A percentile compares a stretch with the other conserved stretches of the same genome.
Conservation (phyloP, 2,888 invertebrate species). For the Himalopsyche kuldschensis region DNA sequence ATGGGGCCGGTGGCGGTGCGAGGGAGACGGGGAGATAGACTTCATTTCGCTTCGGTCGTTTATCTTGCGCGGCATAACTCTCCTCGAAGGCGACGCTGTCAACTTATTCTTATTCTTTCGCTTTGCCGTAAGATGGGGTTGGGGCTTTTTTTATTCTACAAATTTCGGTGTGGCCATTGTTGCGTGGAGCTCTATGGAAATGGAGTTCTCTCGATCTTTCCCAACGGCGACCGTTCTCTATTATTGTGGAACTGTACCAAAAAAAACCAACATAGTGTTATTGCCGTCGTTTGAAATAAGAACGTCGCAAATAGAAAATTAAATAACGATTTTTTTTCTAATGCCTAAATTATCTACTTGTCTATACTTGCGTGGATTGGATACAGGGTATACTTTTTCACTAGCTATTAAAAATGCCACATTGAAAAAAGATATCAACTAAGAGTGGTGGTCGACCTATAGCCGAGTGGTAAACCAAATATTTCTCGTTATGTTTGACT, state of each 20-base stretch:
- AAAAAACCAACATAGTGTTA: neutral
- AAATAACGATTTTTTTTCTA: neutral
- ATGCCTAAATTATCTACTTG: neutral
- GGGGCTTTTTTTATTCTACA: conserved; percentile 49
- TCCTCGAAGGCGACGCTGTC: conserved; percentile 59
- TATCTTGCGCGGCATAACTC: conserved; percentile 72
- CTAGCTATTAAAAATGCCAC: too few relatives aligned
- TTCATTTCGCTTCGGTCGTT: conserved; percentile 74
- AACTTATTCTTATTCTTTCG: conserved; percentile 63
- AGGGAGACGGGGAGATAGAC: conserved; percentile 58
- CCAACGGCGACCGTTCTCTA: neutral
- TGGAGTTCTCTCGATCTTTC: neutral
- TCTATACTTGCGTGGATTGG: neutral
- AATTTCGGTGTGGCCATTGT: conserved; percentile 28
- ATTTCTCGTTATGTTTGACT: too few relatives aligned
- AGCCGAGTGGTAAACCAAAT: too few relatives aligned
- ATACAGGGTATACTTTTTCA: too few relatives aligned
- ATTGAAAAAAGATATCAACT: too few relatives aligned
- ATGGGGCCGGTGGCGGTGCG: conserved; percentile 33
- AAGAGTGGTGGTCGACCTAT: too few relatives aligned
- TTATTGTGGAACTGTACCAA: neutral
- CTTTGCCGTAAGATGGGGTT: conserved; percentile 58
- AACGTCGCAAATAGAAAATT: neutral
- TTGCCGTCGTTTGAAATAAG: neutral
- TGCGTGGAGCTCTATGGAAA: conserved; percentile 2